Base-by-base conservation (phyloP, 2,797 vertebrate genomes). In the Arrhamphus sclerolepis region DNA sequence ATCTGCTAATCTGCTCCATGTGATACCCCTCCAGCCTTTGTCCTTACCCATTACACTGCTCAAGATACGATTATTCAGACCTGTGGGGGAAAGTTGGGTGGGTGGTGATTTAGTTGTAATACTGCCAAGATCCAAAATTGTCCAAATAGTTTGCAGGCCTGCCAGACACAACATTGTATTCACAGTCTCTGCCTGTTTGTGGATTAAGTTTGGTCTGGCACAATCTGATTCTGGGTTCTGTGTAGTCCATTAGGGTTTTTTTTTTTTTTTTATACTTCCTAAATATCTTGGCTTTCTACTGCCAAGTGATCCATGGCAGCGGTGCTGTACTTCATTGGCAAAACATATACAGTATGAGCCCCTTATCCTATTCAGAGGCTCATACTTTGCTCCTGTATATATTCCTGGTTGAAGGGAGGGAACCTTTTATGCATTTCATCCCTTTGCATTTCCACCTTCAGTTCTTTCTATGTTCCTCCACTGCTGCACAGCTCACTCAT, bases 1-100 rank as follows among this genome's bases (percentile, higher is more conserved):
- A 80, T 85, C 60, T 83, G 69, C 56, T 84, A 76, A 85, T 84
- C 79, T 84, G 68, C 75, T 86, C 76, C 84, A 85, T 77, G 75
- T 91, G 82, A 88, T 64, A 56, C 66, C 72, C 56, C 54, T 68
- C 61, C 60, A 41, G 67, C 61, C 66, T 62, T 65, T 14, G 14
- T 70, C 56, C 62, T 59, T 75, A 41, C 72, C 66, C 38, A 62
- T 79, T 78, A 68, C 66, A 65, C 60, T 72, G 74, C 72, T 77
- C 56, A 76, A 71, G 78, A 78, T 83, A 62, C 17, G 18, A 78
- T 87, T 82, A 83, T 77, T 84, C 58, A 67, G 55, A 51, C 19
- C 20, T 11, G 20, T 21, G 43, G 20, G 55, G 46, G 42, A 40
- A 72, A 2, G 26, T 6, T 38, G 28, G 11, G 52, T 42, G 62